phyloP scores from a whole-genome alignment of 2,113 vertebrate species.

The Notarius lentiginosus region DNA sequence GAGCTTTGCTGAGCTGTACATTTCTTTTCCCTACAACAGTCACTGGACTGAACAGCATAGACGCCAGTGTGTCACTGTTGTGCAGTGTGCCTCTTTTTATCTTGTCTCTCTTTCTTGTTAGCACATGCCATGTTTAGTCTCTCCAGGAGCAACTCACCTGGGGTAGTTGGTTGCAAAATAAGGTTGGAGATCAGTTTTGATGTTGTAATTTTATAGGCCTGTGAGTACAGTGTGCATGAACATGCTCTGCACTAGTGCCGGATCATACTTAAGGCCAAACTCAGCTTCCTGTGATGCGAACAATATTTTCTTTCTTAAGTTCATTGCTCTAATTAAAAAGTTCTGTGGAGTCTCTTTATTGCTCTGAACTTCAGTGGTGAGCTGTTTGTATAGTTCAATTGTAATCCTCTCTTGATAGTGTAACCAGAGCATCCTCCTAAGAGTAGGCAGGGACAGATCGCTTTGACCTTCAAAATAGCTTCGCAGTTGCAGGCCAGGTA shows the following conservation, averaged over 20 bases:
- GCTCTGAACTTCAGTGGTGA: not conserved
- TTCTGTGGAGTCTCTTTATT: not conserved
- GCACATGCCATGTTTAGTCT: slow-evolving; percentile 30
- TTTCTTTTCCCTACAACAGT: not conserved
- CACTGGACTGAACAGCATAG: not conserved
- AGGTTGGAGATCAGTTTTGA: not conserved
- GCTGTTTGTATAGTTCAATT: not conserved
- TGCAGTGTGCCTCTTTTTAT: slow-evolving; percentile 6
- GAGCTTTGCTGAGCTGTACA: too few relatives aligned
- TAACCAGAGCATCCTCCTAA: not conserved
- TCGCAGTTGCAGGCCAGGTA: not conserved
- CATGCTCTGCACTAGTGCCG: too few relatives aligned
- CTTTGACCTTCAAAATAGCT: not conserved
- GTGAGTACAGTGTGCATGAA: not conserved
- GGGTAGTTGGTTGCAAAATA: not conserved
- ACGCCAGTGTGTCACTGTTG: not conserved
- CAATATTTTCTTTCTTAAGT: not conserved
- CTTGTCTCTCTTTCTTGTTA: slow-evolving; percentile 31
- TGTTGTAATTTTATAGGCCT: not conserved
- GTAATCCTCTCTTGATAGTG: not conserved
- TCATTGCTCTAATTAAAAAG: not conserved
- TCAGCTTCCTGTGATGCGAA: too few relatives aligned
- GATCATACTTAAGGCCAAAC: too few relatives aligned
- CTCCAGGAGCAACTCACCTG: slow-evolving; percentile 39
- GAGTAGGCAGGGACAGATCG: not conserved